Conservation (phyloP, 2,888 invertebrate species). For the Liodrosophila aerea region DNA sequence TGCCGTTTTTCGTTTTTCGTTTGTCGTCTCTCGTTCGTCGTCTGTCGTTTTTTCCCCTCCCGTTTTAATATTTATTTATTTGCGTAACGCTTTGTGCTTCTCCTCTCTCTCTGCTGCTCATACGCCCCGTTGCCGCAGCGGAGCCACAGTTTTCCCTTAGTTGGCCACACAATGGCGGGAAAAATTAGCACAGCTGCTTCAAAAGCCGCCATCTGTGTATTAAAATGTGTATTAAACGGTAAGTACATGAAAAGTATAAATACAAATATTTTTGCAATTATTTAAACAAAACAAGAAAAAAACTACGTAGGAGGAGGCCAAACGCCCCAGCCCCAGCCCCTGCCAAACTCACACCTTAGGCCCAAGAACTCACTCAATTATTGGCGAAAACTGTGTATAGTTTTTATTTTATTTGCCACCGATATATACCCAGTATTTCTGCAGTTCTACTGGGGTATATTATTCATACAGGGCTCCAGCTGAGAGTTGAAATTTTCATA, state of each 20-base stretch:
- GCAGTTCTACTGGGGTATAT: neutral
- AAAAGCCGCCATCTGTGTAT: constrained; percentile 28
- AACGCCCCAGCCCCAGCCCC: neutral
- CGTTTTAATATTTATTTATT: constrained; percentile 47
- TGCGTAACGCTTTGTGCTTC: constrained; percentile 30
- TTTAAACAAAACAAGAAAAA: constrained; percentile 47
- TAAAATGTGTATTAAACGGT: constrained; percentile 55
- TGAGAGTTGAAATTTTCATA: too few species aligned
- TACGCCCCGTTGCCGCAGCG: constrained; percentile 1
- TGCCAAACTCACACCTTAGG: neutral
- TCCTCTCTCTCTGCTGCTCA: constrained; percentile 21
- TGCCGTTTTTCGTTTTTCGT: constrained; percentile 3
- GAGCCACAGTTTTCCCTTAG: constrained; percentile 58
- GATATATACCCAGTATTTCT: constrained; percentile 25
- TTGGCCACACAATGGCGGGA: constrained; percentile 62
- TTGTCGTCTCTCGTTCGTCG: too few species aligned
- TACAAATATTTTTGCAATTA: constrained; percentile 69
- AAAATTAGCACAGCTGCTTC: constrained; percentile 70
- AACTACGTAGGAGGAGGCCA: constrained; percentile 16
- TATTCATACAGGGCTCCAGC: neutral
- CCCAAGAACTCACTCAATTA: constrained; percentile 19
- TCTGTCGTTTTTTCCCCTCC: constrained; percentile 12
- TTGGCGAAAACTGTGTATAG: constrained; percentile 41
- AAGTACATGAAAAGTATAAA: constrained; percentile 61
- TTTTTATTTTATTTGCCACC: too few species aligned